phyloP scores from a whole-genome alignment of 2,888 invertebrate species.

The Sabatieria punctata region DNA sequence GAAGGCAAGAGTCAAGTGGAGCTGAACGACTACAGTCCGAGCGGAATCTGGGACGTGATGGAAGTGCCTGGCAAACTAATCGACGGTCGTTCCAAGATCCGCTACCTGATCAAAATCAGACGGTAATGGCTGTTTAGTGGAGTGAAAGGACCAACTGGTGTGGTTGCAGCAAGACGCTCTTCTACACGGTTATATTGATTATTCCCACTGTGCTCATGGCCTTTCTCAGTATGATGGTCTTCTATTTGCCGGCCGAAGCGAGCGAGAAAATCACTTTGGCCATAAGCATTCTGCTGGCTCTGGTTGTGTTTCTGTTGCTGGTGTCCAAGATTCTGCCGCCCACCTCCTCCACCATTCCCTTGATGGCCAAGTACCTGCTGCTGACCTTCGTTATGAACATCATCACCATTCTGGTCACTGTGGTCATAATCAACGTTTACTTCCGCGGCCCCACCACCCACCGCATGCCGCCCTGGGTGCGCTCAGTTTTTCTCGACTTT shows the following conservation, averaged over 20 bases:
- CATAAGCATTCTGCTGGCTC: conserved; percentile 93
- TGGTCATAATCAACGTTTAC: conserved; percentile 98
- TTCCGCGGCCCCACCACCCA: conserved; percentile 92
- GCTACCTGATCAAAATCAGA: conserved; percentile 23
- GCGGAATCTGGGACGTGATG: conserved; percentile 96
- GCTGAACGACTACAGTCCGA: conserved; percentile 86
- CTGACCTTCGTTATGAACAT: conserved; percentile 99
- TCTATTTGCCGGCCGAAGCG: conserved; percentile 95
- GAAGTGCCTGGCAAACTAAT: conserved; percentile 63
- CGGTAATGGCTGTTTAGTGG: conserved; percentile 10
- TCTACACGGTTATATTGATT: conserved; percentile 97
- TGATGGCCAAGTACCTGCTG: conserved; percentile 66
- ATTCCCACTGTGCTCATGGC: conserved; percentile 96
- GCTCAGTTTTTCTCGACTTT: conserved; percentile 81
- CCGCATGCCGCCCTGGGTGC: conserved; percentile 89
- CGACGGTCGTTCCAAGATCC: conserved; percentile 45
- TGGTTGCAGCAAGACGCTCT: conserved; percentile 80
- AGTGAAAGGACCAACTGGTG: no score
- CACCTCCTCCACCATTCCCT: conserved; percentile 84
- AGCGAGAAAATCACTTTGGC: conserved; percentile 44
- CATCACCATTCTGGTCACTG: conserved; percentile 94
- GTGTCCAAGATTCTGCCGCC: conserved; percentile 98
- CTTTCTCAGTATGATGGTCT: conserved; percentile 93
- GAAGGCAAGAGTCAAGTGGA: conserved; percentile 80
- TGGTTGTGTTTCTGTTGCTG: conserved; percentile 94